Conservation (phyloP, 1,140 invertebrate genomes). For the Ladona fulva region DNA sequence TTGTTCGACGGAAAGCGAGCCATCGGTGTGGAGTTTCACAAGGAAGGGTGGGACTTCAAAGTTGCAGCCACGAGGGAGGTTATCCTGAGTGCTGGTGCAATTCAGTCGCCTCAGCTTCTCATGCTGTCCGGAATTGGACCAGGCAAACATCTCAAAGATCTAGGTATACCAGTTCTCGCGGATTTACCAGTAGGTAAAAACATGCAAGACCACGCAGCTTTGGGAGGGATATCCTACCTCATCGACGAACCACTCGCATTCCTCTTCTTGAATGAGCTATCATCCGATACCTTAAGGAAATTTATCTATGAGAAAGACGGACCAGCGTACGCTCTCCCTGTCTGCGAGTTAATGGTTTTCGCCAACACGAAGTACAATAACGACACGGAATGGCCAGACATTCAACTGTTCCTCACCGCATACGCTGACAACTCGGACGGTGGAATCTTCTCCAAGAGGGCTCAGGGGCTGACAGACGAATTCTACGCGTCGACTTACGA, state of each 20-base stretch:
- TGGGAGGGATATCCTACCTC: neutral
- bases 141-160: slow-evolving; percentile 36
- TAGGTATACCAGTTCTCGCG: slow-evolving; percentile 28
- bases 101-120: slow-evolving; percentile 50
- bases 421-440: neutral
- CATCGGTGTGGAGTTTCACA: slow-evolving; percentile 20
- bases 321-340: slow-evolving; percentile 70
- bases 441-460: neutral
- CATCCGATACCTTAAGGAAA: neutral
- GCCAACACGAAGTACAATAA: neutral
- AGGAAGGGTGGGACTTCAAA: slow-evolving; percentile 27
- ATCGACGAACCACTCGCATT: neutral
- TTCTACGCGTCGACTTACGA: slow-evolving; percentile 49
- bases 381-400: neutral
- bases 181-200: slow-evolving; percentile 14
- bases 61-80: slow-evolving; percentile 39
- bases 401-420: neutral
- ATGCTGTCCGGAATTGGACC: slow-evolving; percentile 51
- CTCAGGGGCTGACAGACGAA: neutral
- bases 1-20: slow-evolving; percentile 37
- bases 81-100: slow-evolving; percentile 45
- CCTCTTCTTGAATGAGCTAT: neutral
- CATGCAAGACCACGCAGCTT: neutral
- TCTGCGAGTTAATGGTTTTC: slow-evolving; percentile 37
- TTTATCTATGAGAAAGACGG: slow-evolving; percentile 52